These are phyloP conservation scores for Zenarchopterus dispar DNA, from an alignment of 2,797 vertebrate species.

Conservation along the genomic window DNA sequence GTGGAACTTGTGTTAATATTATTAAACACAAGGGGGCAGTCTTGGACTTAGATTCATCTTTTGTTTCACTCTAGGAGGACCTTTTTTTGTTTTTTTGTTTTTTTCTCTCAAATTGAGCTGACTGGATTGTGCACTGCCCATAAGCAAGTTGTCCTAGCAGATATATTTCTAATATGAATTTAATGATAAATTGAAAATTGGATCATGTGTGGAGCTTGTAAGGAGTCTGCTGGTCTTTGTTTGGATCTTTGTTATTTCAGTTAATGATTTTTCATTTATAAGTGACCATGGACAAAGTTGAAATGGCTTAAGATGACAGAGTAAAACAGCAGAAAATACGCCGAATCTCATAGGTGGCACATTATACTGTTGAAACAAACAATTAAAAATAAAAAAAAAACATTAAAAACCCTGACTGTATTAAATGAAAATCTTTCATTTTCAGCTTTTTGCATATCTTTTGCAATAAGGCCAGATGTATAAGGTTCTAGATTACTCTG, in stretches of 20 bases:
- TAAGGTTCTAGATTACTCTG: conserved; percentile 8
- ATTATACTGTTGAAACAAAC: neutral
- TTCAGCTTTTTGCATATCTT: conserved; percentile 30
- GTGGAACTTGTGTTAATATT: neutral
- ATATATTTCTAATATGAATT: neutral
- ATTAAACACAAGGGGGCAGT: conserved; percentile 64
- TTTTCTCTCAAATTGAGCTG: neutral
- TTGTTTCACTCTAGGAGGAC: neutral
- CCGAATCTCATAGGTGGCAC: neutral
- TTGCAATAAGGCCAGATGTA: conserved; percentile 32
- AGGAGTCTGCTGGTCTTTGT: neutral
- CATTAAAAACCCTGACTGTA: too few relatives aligned
- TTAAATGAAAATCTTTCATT: neutral
- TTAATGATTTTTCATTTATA: neutral
- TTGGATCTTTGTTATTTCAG: neutral
- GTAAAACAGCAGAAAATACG: neutral
- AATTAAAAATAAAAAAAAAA: too few relatives aligned
- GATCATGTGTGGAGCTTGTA: neutral
- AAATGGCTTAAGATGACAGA: neutral
- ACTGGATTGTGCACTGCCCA: too few relatives aligned
- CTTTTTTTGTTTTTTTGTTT: neutral
- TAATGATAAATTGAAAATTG: neutral
- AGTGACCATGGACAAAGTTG: neutral
- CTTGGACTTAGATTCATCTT: conserved; percentile 11
- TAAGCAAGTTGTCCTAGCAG: too few relatives aligned